These are phyloP conservation scores for Aldrovandia affinis DNA, from an alignment of 2,797 vertebrate genomes.

Conservation along the genomic window DNA sequence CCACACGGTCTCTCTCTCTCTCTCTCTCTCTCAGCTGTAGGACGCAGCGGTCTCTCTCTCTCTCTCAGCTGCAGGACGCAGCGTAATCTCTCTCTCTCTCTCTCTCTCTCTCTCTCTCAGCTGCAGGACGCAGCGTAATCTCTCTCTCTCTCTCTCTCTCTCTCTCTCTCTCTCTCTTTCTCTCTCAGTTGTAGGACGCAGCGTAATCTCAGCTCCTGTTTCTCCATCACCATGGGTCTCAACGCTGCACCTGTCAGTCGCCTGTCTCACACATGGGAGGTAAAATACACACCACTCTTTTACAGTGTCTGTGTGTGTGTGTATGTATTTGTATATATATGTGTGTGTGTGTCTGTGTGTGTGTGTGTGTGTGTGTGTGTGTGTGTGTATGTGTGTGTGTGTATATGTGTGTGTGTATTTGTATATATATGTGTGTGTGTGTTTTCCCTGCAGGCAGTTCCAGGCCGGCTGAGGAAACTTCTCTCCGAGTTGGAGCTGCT, in stretches of 20 bases:
- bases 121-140: conserved; percentile 94
- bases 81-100: conserved; percentile 76
- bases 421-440: neutral
- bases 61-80: conserved; percentile 89
- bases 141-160: too few relatives aligned
- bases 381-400: neutral
- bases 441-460: conserved; percentile 86
- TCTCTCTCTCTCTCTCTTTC: neutral
- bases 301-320: too few relatives aligned
- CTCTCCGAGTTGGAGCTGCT: conserved; percentile 96
- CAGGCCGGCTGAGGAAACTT: conserved; percentile 98
- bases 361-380: neutral
- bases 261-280: conserved; percentile 96
- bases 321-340: too few relatives aligned
- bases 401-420: neutral
- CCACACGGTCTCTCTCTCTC: too few relatives aligned
- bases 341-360: too few relatives aligned
- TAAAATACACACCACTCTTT: conserved; percentile 65
- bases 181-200: conserved; percentile 89
- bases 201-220: conserved; percentile 94
- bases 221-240: conserved; percentile 97
- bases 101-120: conserved; percentile 58
- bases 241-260: conserved; percentile 94
- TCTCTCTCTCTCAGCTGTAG: neutral
- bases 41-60: too few relatives aligned